Conservation (phyloP, 2,888 invertebrate species). For the Nemotelus nigrinus region DNA sequence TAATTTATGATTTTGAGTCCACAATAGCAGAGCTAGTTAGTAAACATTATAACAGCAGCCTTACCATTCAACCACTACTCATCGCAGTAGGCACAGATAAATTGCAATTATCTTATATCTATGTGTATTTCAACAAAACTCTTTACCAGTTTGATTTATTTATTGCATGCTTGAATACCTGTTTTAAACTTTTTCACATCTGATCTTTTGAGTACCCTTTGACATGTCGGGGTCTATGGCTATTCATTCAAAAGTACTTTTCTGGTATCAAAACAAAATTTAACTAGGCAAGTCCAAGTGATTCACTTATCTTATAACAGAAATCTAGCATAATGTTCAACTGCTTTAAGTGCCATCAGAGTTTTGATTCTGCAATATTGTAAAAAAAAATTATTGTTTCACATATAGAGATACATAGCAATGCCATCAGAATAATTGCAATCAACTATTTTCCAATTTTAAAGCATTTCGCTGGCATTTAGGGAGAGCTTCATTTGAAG, state of each 20-base stretch:
- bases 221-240: conserved; percentile 19
- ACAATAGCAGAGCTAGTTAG: conserved; percentile 48
- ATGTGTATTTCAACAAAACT: conserved; percentile 50
- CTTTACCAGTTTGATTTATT: conserved; percentile 46
- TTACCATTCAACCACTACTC: conserved; percentile 52
- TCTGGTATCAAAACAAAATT: conserved; percentile 28
- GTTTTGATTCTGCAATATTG: conserved; percentile 14
- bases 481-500: not conserved
- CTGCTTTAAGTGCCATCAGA: conserved; percentile 17
- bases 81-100: conserved; percentile 49
- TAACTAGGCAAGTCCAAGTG: conserved; percentile 2
- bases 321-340: not conserved
- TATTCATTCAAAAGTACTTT: conserved; percentile 39
- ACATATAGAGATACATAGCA: conserved; percentile 10
- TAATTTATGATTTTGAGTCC: conserved; percentile 49
- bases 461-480: not conserved
- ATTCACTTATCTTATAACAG: not conserved
- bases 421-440: conserved; percentile 45
- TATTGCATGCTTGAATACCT: conserved; percentile 28
- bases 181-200: conserved; percentile 43
- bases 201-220: conserved; percentile 33
- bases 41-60: conserved; percentile 50
- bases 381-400: conserved; percentile 43
- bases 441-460: conserved; percentile 44
- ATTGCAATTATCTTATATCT: conserved; percentile 43